Evolutionary conservation across 2,797 vertebrate genomes (phyloP).

Genomic region (Dryobates pubescens): DNA sequence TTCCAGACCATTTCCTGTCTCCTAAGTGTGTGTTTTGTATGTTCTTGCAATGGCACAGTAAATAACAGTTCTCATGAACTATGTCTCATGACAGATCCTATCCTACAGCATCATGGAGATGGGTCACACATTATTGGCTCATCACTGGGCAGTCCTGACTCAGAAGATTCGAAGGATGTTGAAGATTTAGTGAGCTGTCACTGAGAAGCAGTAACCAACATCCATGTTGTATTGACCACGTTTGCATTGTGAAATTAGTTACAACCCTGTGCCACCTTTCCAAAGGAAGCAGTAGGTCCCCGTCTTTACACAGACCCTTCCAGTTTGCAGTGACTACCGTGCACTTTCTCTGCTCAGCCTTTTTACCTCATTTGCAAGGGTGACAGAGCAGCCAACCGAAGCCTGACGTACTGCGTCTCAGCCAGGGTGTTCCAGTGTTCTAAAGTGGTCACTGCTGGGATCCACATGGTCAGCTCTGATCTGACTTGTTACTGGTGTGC

Average conservation of each 20-base stretch:
- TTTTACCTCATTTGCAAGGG: conserved; percentile 54
- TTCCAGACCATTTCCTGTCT: neutral
- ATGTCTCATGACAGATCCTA: conserved; percentile 86
- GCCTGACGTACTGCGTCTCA: neutral
- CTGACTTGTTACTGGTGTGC: neutral
- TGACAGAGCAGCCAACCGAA: neutral
- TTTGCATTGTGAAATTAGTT: conserved; percentile 53
- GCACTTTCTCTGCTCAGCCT: conserved; percentile 67
- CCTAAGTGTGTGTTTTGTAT: neutral
- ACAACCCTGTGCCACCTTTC: conserved; percentile 56
- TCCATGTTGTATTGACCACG: conserved; percentile 14
- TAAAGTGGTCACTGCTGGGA: conserved; percentile 7
- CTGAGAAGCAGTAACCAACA: conserved; percentile 35
- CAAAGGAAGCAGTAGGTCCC: conserved; percentile 65
- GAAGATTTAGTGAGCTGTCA: conserved; percentile 82
- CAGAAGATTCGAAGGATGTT: conserved; percentile 81
- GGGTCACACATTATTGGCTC: conserved; percentile 82
- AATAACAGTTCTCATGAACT: neutral
- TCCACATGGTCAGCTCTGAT: neutral
- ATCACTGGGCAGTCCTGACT: conserved; percentile 76
- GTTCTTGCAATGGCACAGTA: neutral
- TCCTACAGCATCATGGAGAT: conserved; percentile 93
- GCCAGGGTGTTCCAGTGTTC: neutral
- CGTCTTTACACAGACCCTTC: conserved; percentile 34
- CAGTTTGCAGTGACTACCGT: conserved; percentile 14